Base-by-base conservation (phyloP, 2,113 vertebrate species). In the Pollimyrus isidori region DNA sequence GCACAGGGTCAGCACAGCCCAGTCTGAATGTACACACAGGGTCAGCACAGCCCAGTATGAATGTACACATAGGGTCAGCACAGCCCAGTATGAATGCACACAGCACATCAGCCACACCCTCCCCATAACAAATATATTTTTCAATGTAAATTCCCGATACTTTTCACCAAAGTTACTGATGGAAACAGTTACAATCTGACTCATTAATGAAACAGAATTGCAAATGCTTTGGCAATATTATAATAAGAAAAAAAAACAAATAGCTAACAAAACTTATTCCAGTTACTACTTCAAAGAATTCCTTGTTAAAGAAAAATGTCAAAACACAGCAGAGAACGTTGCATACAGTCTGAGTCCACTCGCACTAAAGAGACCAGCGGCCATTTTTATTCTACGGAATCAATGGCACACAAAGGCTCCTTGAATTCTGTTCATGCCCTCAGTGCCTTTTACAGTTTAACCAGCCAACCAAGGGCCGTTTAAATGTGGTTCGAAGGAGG, bases 31-130 rank as follows among this genome's bases (percentile, higher is more conserved):
- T 4, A 46, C 45, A 46, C 45, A 45, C 42, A 45, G 42, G 42
- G 42, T 45, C 42, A 45, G 42, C 42, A 45, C 42, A 45, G 42
- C 4, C 42, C 42, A 45, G 42, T 45, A 1, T 45, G 91, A 91
- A 91, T 1, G 65, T 65, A 85, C 42, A 91, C 62, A 86, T 93
- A 87, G 94, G 90, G 83, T 26, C 0, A 90, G 88, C 19, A 56
- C 30, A 48, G 21, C 45, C 10, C 21, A 1, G n/a, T 80, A 15
- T 35, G 49, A 19, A 21, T 17, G 13, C 23, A 13, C 21, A 0
- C 19, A 52, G 6, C 3, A 0, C 50, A 15, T 50, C 88, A 89
- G 69, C 9, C n/a, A 35, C 15, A n/a, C 48, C 10, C 26, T 48
- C 9, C 56, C n/a, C 13, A 76, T 1, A 35, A 35, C 13, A 15